These are phyloP conservation scores for Megalops atlanticus DNA, from an alignment of 2,113 vertebrate genomes.

Conservation along the genomic window DNA sequence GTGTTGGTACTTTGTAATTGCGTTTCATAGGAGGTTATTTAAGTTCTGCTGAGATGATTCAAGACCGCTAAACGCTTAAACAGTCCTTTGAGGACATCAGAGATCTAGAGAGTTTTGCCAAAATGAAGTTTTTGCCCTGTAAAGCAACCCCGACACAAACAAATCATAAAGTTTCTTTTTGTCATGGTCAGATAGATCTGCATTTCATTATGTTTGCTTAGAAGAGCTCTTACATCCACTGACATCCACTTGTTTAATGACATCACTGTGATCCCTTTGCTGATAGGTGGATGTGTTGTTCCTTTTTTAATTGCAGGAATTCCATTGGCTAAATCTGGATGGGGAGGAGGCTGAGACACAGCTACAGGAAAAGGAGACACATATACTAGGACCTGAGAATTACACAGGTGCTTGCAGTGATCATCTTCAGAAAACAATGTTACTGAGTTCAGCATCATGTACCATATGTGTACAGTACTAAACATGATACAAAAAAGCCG, in stretches of 20 bases:
- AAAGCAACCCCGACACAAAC: too few species aligned
- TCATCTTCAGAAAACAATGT: neutral
- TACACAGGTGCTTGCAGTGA: constrained; percentile 15
- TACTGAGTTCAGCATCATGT: neutral
- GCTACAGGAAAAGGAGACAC: neutral
- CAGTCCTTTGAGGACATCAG: too few species aligned
- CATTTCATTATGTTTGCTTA: too few species aligned
- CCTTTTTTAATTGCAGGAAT: neutral
- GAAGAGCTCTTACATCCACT: too few species aligned
- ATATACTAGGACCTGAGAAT: neutral
- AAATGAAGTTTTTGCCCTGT: too few species aligned
- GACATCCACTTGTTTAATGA: neutral
- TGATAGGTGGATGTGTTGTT: neutral
- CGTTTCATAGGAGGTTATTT: too few species aligned
- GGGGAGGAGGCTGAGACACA: constrained; percentile 7
- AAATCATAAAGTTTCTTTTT: too few species aligned
- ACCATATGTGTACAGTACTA: neutral
- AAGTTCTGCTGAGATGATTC: too few species aligned
- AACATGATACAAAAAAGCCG: neutral
- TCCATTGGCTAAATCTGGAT: neutral
- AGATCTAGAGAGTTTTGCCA: too few species aligned
- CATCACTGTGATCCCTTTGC: neutral
- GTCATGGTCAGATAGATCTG: too few species aligned
- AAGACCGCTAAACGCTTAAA: too few species aligned
- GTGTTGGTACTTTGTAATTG: too few species aligned